These are phyloP conservation scores for Pelvicachromis taeniatus DNA, from an alignment of 2,113 vertebrate species.

Conservation along the genomic window DNA sequence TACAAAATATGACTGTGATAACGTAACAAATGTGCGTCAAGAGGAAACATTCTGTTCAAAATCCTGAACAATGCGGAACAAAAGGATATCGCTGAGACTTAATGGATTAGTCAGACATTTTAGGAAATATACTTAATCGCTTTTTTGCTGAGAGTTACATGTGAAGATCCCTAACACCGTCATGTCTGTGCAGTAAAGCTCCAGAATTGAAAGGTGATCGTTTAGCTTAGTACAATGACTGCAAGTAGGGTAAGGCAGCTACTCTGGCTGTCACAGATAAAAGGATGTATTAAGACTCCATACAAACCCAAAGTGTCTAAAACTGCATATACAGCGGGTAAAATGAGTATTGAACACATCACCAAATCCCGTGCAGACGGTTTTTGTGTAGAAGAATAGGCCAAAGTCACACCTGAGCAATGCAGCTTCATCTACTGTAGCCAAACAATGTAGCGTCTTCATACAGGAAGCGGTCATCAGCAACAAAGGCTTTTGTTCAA, in stretches of 20 bases:
- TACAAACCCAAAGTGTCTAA: not conserved
- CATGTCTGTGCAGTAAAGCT: not conserved
- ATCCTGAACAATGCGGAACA: not conserved
- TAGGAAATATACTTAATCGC: not conserved
- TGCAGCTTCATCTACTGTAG: not conserved
- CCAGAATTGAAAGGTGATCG: not conserved
- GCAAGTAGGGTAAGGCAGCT: not conserved
- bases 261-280: not conserved
- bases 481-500: not conserved
- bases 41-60: not conserved
- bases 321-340: not conserved
- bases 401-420: not conserved
- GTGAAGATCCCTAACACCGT: not conserved
- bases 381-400: not conserved
- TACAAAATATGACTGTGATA: not conserved
- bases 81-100: not conserved
- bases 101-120: not conserved
- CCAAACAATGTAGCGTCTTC: not conserved
- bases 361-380: not conserved
- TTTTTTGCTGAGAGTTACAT: not conserved
- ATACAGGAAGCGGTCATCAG: not conserved
- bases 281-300: not conserved
- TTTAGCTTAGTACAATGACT: not conserved
- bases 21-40: not conserved
- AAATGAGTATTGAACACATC: not conserved